Evolutionary conservation across 2,113 vertebrate genomes (phyloP), one percentile per base, ranked within the genome.

Genomic region (Monarcha castaneiventris): DNA sequence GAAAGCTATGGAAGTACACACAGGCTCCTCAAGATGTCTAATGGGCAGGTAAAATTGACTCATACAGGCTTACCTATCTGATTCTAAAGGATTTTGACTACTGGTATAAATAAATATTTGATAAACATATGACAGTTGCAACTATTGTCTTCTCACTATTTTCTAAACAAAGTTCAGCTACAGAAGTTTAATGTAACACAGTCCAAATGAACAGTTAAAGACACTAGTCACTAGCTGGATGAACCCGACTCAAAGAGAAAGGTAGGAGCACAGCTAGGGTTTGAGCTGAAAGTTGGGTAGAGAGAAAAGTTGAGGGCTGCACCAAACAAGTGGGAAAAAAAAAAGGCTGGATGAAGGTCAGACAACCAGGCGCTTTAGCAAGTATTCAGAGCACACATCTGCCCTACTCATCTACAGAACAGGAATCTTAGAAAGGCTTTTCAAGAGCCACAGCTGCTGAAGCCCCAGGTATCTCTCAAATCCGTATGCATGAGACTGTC

Each of bases 201-300:
- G 16, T 30, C 43, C 48, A 49, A 84, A 67, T 4, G 10, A 83
- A 44, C 26, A 62, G 8, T 23, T 27, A 12, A 59, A 77, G 25
- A 10, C 49, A 33, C 27, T 17, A 48, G 43, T 5, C 39, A 20
- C 25, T 9, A n/a, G 22, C 1, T 26, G 27, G 41, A 78, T 51
- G 7, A 51, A 78, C 9, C 5, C 0, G 0, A 43, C 32, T 46
- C 20, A 79, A 83, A 69, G 4, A 56, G 27, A 27, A 67, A 58
- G 13, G 46, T 3, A 52, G 23, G 27, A 66, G 67, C 15, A 43
- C 19, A 44, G 13, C 4, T 27, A 76, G 26, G 14, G 16, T 58
- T 58, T 41, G 32, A 67, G 43, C 18, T 44, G 16, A 63, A 59
- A 4, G 0, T 4, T 52, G 33, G 23, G 27, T 3, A 49, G 15